Evolutionary conservation across 2,888 invertebrate genomes (phyloP).

Genomic region (Hoplodrina blanda): DNA sequence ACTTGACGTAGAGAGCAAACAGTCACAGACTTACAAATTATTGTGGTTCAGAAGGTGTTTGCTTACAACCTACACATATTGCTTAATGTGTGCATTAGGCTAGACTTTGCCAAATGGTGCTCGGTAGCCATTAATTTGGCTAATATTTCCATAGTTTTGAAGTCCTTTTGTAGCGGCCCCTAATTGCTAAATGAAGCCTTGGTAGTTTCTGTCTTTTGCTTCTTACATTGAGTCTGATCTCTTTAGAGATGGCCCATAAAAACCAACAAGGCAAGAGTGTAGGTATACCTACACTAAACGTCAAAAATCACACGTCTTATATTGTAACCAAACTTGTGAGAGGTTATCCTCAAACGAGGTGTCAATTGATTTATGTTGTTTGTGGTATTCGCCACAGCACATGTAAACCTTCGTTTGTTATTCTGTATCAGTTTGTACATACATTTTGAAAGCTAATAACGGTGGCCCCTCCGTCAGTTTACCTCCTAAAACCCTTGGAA

Average conservation of each 20-base stretch:
- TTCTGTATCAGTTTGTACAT: not conserved
- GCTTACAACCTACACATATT: conserved; percentile 25
- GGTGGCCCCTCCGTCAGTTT: not conserved
- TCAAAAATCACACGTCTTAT: no score
- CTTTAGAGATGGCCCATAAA: no score
- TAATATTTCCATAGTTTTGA: not conserved
- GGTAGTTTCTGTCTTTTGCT: no score
- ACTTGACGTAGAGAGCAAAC: conserved; percentile 23
- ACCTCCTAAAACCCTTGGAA: not conserved
- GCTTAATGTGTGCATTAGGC: not conserved
- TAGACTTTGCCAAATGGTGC: not conserved
- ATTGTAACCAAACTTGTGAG: not conserved
- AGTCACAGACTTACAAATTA: conserved; percentile 19
- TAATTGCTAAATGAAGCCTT: not conserved
- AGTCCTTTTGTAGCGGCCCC: not conserved
- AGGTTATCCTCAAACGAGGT: not conserved
- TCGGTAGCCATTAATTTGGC: not conserved
- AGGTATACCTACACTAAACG: no score
- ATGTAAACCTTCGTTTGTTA: not conserved
- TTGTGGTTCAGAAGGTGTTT: conserved; percentile 13
- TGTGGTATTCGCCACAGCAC: not conserved
- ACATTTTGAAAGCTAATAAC: not conserved
- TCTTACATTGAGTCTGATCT: no score
- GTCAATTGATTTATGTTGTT: not conserved
- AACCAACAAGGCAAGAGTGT: no score